Evolutionary conservation across 2,113 vertebrate species (phyloP).

Genomic region (Pachypanchax playfairii): DNA sequence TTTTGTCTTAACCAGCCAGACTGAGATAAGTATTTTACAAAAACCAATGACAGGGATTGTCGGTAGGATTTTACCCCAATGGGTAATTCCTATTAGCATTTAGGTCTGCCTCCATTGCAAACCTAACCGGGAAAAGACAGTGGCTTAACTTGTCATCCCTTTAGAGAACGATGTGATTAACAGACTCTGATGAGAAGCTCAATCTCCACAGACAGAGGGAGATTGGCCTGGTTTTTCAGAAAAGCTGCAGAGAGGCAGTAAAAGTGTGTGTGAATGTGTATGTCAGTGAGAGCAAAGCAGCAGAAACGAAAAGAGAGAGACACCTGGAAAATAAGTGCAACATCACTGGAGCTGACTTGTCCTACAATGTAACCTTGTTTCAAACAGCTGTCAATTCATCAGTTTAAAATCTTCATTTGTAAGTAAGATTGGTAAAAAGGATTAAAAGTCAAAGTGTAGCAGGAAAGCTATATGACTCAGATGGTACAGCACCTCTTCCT

Average conservation of each 20-base stretch:
- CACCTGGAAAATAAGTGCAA: constrained; percentile 33
- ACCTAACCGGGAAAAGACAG: constrained; percentile 56
- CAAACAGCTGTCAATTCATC: constrained; percentile 8
- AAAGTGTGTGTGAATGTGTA: constrained; percentile 16
- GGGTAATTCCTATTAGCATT: constrained; percentile 67
- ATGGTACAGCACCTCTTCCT: constrained; percentile 40
- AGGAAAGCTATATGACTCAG: constrained; percentile 17
- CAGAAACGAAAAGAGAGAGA: constrained; percentile 4
- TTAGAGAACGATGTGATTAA: constrained; percentile 76
- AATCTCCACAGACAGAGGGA: constrained; percentile 62
- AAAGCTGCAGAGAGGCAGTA: constrained; percentile 17
- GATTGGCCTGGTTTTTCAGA: constrained; percentile 65
- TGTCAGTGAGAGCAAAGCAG: neutral
- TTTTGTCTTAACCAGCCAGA: neutral
- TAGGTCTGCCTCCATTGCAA: constrained; percentile 36
- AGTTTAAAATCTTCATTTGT: constrained; percentile 16
- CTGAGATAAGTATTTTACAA: constrained; percentile 29
- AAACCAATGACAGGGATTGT: constrained; percentile 23
- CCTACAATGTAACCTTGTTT: constrained; percentile 54
- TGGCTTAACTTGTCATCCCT: constrained; percentile 75
- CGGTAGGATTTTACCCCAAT: constrained; percentile 54
- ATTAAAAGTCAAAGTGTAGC: neutral
- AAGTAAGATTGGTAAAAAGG: neutral
- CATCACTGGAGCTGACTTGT: constrained; percentile 29
- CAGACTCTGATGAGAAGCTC: constrained; percentile 72